These are phyloP conservation scores for Cheilosia vulpina DNA, from an alignment of 2,888 invertebrate species.

Conservation along the genomic window DNA sequence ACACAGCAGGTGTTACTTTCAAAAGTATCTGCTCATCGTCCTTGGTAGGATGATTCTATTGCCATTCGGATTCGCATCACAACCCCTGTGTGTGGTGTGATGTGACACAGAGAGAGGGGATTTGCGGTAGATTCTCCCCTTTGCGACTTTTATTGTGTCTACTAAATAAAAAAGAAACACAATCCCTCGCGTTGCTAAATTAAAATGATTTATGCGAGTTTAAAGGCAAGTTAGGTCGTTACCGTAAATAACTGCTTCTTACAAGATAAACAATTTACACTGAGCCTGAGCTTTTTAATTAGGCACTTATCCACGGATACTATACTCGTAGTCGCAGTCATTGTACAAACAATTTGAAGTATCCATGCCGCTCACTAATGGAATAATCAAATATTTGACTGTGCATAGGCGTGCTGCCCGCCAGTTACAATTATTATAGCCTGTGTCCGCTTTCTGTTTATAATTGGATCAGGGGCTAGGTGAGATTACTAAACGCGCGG, in stretches of 20 bases:
- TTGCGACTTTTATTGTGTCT: slow-evolving; percentile 20
- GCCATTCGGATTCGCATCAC: too few relatives aligned
- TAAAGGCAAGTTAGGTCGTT: neutral
- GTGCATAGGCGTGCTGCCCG: slow-evolving; percentile 9
- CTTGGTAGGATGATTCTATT: slow-evolving; percentile 11
- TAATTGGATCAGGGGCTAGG: slow-evolving; percentile 12
- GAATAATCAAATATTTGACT: slow-evolving; percentile 51
- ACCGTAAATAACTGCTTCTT: neutral
- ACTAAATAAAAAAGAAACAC: slow-evolving; percentile 5
- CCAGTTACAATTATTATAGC: slow-evolving; percentile 3
- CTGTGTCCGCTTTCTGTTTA: slow-evolving; percentile 16
- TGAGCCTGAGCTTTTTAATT: slow-evolving; percentile 1
- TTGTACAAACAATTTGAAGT: slow-evolving; percentile 7
- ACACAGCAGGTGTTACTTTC: slow-evolving; percentile 31
- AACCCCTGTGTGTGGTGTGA: too few relatives aligned
- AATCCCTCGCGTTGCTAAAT: slow-evolving; percentile 1
- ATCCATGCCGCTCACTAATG: slow-evolving; percentile 15
- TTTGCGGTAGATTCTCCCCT: slow-evolving; percentile 18
- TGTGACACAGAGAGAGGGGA: neutral
- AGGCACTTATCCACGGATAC: neutral
- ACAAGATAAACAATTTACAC: slow-evolving; percentile 5
- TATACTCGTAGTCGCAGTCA: neutral
- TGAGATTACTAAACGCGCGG: neutral
- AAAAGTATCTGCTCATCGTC: slow-evolving; percentile 5
- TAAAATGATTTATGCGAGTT: slow-evolving; percentile 15